Percentiles rank a stretch among this genome's conserved stretches.
Conservation (phyloP, 2,888 invertebrate genomes). For the Drosophila emarginata region DNA sequence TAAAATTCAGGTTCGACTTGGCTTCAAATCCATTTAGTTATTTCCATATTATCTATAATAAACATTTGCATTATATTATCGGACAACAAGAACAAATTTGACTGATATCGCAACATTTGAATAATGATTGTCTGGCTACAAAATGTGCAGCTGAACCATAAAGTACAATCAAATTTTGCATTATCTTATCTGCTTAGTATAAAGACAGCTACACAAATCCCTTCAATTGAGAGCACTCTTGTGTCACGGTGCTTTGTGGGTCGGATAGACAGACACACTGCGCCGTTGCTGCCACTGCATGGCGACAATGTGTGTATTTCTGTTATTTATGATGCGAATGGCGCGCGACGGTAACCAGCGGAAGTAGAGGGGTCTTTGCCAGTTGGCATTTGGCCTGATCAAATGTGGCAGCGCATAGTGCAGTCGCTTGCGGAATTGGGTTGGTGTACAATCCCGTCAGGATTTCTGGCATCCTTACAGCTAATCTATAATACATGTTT, state of each 20-base stretch:
- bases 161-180: neutral
- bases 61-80: neutral
- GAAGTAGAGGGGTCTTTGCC: slow-evolving; percentile 40
- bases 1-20: too few species aligned
- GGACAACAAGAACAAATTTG: neutral
- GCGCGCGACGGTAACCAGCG: slow-evolving; percentile 35
- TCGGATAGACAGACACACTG: slow-evolving; percentile 35
- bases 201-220: too few species aligned
- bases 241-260: slow-evolving; percentile 3
- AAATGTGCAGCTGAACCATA: neutral
- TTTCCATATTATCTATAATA: neutral
- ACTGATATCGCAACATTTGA: slow-evolving; percentile 5
- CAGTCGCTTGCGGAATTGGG: slow-evolving; percentile 51
- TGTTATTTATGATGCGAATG: slow-evolving; percentile 51
- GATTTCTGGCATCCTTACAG: too few species aligned
- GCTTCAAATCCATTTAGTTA: neutral
- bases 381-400: slow-evolving; percentile 14
- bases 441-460: slow-evolving; percentile 25
- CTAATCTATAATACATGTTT: neutral
- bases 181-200: neutral
- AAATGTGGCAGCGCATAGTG: slow-evolving; percentile 58
- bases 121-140: neutral
- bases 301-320: slow-evolving; percentile 30
- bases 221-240: neutral
- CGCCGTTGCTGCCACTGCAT: slow-evolving; percentile 12